Percentiles rank a stretch among this genome's conserved stretches.
phyloP scores from a whole-genome alignment of 2,797 vertebrate genomes.

The Agapornis canus region DNA sequence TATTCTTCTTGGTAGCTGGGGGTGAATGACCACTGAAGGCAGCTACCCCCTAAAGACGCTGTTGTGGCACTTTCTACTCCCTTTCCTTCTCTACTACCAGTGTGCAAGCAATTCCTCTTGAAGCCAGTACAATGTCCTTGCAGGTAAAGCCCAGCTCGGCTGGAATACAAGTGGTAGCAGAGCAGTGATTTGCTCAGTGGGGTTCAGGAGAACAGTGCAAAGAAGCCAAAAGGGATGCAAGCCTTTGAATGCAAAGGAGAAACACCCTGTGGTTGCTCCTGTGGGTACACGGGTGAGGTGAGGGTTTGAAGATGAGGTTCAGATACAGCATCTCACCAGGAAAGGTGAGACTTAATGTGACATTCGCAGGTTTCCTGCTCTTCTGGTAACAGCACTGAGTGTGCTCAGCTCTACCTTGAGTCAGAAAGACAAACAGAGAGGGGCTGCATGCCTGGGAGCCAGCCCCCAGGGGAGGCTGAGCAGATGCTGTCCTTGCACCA shows the following conservation, averaged over 20 bases:
- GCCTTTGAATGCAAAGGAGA: background rate
- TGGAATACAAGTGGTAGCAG: background rate
- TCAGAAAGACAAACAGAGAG: background rate
- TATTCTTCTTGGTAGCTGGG: background rate
- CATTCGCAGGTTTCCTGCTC: background rate
- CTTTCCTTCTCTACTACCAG: background rate
- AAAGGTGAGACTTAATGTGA: background rate
- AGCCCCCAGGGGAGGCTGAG: background rate
- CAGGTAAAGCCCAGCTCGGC: background rate
- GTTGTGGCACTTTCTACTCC: background rate
- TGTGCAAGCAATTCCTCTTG: background rate
- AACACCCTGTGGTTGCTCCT: background rate
- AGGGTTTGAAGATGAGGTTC: slow-evolving; percentile 15
- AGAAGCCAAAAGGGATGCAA: background rate
- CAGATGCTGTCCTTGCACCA: background rate
- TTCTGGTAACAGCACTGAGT: background rate
- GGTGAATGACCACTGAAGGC: background rate
- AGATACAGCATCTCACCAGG: background rate
- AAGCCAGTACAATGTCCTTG: fast-evolving
- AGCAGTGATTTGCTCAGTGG: background rate
- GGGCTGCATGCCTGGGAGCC: background rate
- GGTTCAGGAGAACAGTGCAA: background rate
- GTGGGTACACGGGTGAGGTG: background rate
- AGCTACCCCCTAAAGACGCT: background rate
- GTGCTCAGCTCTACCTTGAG: background rate